Conservation (phyloP, 2,888 invertebrate genomes). For the Sinohyriopsis cumingii region DNA sequence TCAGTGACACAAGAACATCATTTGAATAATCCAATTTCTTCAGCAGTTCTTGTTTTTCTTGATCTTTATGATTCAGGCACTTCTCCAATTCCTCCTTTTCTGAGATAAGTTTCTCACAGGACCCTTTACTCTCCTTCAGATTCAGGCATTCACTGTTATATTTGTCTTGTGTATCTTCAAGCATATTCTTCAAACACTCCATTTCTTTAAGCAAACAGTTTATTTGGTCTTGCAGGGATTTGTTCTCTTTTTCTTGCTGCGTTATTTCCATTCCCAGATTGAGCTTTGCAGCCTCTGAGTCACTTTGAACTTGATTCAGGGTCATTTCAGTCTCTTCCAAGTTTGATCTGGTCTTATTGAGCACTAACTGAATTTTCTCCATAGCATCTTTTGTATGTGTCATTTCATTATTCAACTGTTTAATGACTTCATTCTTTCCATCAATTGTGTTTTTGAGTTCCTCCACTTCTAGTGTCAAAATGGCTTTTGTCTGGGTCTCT, state of each 20-base stretch:
- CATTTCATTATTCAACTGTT: conserved; percentile 2
- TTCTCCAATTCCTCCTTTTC: conserved; percentile 19
- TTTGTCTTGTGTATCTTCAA: neutral
- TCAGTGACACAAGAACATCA: neutral
- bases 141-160: neutral
- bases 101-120: neutral
- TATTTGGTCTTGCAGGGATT: conserved; percentile 4
- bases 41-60: conserved; percentile 17
- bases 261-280: neutral
- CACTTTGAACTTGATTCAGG: no score
- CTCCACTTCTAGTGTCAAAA: neutral
- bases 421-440: conserved; percentile 10
- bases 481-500: neutral
- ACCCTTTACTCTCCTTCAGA: neutral
- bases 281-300: no score
- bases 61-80: conserved; percentile 12
- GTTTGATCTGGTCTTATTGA: no score
- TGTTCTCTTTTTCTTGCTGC: neutral
- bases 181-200: neutral
- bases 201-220: conserved; percentile 2
- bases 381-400: no score
- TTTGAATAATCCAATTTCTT: conserved; percentile 10
- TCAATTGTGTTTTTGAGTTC: conserved; percentile 4
- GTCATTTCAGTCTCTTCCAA: no score
- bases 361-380: no score